A percentile compares a stretch with the other conserved stretches of the same genome.
Evolutionary conservation across 2,113 vertebrate species (phyloP).

Genomic region (Bolborhynchus lineola): DNA sequence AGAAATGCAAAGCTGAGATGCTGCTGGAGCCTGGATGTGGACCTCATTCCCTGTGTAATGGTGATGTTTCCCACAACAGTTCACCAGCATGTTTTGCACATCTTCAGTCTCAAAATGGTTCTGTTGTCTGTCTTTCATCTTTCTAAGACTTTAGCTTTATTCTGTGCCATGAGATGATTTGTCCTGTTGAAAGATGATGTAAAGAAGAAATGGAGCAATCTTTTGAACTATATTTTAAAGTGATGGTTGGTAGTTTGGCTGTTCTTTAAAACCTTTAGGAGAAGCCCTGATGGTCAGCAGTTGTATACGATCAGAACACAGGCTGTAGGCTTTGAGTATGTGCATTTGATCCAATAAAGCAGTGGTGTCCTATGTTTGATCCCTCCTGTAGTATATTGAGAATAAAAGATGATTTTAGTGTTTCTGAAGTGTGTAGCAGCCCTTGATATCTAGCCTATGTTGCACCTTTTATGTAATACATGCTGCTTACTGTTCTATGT

Average conservation of each 20-base stretch:
- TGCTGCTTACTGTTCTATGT: background rate
- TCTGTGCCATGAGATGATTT: background rate
- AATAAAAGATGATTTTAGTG: background rate
- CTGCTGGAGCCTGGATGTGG: background rate
- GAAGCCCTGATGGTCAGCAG: background rate
- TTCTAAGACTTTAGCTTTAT: background rate
- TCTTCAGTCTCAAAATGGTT: background rate
- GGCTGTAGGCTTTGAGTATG: background rate
- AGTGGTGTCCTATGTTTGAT: background rate
- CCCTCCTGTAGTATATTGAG: background rate
- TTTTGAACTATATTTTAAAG: background rate
- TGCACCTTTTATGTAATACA: background rate
- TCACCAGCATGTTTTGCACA: background rate
- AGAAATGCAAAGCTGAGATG: background rate
- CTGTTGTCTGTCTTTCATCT: background rate
- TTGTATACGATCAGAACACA: background rate
- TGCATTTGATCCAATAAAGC: background rate
- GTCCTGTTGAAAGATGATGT: background rate
- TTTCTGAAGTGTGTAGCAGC: background rate
- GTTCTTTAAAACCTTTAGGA: background rate
- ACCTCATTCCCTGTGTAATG: background rate
- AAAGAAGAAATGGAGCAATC: background rate
- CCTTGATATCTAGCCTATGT: background rate
- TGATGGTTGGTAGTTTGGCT: background rate
- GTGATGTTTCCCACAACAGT: background rate